A percentile compares a stretch with the other conserved stretches of the same genome.
Evolutionary conservation across 2,888 invertebrate genomes (phyloP).

Genomic region (Cantharis rufa): DNA sequence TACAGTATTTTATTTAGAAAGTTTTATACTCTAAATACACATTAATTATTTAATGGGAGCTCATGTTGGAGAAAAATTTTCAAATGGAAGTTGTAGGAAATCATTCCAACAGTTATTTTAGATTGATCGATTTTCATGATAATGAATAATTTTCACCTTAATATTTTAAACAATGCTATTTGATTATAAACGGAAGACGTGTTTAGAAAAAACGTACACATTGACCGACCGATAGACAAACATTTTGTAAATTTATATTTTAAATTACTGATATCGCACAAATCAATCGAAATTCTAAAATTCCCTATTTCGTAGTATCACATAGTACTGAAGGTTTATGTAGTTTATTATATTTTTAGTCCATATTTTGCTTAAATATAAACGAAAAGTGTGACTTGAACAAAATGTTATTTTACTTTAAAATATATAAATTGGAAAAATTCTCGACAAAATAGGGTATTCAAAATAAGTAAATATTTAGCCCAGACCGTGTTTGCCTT

Average conservation of each 20-base stretch:
- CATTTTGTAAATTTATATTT: neutral
- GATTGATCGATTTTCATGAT: neutral
- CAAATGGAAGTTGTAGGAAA: neutral
- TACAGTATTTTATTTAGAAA: no score
- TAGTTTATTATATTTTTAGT: neutral
- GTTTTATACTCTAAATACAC: no score
- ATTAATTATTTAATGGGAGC: no score
- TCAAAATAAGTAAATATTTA: conserved; percentile 43
- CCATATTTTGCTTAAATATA: neutral
- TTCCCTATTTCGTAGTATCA: no score
- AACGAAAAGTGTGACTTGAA: neutral
- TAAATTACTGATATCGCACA: neutral
- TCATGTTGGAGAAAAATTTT: no score
- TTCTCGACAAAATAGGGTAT: conserved; percentile 9
- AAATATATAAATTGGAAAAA: conserved; percentile 3
- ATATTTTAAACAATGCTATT: no score
- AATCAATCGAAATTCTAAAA: neutral
- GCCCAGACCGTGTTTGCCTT: conserved; percentile 35
- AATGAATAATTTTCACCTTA: neutral
- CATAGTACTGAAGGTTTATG: no score
- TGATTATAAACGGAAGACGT: neutral
- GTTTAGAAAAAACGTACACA: neutral
- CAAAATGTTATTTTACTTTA: neutral
- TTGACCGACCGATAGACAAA: neutral
- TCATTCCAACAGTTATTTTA: no score